Conservation (phyloP, 2,888 invertebrate species). For the Tetanocera ferruginea region DNA sequence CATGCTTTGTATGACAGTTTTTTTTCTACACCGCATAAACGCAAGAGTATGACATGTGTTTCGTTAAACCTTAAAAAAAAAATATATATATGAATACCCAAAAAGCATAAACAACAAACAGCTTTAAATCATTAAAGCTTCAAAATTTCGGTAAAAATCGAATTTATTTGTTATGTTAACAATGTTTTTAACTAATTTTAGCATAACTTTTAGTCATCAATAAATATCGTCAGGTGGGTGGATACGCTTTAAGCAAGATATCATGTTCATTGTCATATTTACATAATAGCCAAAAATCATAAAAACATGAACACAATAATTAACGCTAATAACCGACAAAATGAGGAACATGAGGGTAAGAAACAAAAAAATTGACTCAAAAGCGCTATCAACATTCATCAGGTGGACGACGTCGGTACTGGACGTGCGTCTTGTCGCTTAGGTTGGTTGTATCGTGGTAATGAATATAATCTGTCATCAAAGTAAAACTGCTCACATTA, state of each 20-base stretch:
- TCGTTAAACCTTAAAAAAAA: neutral
- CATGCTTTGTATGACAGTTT: slow-evolving; percentile 23
- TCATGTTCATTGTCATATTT: slow-evolving; percentile 56
- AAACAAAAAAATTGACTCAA: slow-evolving; percentile 28
- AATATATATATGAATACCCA: neutral
- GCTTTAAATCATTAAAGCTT: neutral
- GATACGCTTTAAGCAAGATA: slow-evolving; percentile 26
- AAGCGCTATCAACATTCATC: slow-evolving; percentile 37
- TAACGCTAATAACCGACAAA: slow-evolving; percentile 51
- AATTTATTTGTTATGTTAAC: no score
- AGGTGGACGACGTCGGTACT: slow-evolving; percentile 32
- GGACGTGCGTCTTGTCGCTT: neutral
- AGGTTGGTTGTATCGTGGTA: slow-evolving; percentile 49
- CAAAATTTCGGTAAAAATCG: neutral
- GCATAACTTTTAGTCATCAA: neutral
- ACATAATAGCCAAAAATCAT: slow-evolving; percentile 50
- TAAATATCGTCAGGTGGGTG: neutral
- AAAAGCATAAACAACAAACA: neutral
- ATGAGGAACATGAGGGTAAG: neutral
- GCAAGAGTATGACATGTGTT: neutral
- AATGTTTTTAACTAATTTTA: no score
- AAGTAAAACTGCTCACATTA: slow-evolving; percentile 50
- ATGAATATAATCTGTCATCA: slow-evolving; percentile 67
- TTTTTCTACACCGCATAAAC: neutral
- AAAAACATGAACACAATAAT: slow-evolving; percentile 57